Percentiles rank a stretch among this genome's conserved stretches.
Conservation (phyloP, 1,140 invertebrate genomes). For the Macrobrachium rosenbergii region DNA sequence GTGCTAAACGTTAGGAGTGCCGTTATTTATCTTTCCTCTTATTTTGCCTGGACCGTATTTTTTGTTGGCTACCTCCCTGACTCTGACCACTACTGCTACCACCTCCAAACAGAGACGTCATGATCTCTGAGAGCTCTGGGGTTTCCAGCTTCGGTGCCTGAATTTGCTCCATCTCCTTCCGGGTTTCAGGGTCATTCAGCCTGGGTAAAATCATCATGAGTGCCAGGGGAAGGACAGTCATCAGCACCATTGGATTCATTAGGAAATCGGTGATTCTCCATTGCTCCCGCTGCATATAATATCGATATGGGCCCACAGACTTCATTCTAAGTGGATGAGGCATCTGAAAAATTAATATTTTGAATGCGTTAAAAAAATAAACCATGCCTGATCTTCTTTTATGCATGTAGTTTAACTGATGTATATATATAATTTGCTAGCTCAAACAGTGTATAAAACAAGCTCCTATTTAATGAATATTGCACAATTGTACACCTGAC, state of each 20-base stretch:
- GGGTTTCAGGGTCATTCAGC: conserved; percentile 96
- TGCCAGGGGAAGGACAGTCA: conserved; percentile 94
- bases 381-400: too few species aligned
- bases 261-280: conserved; percentile 95
- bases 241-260: conserved; percentile 97
- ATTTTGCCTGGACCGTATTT: conserved; percentile 46
- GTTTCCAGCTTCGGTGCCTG: conserved; percentile 86
- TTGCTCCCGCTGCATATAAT: conserved; percentile 94
- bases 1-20: not conserved
- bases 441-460: too few species aligned
- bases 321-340: conserved; percentile 93
- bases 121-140: conserved; percentile 92
- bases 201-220: conserved; percentile 94
- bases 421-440: too few species aligned
- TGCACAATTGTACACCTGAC: too few species aligned
- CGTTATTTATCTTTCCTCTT: conserved; percentile 57
- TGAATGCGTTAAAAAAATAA: too few species aligned
- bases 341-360: conserved; percentile 75
- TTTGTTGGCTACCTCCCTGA: conserved; percentile 39
- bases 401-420: too few species aligned
- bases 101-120: conserved; percentile 84
- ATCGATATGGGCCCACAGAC: conserved; percentile 83
- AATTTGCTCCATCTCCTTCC: conserved; percentile 89
- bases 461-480: too few species aligned
- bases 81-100: conserved; percentile 67